A percentile compares a stretch with the other conserved stretches of the same genome.
Evolutionary conservation across 2,113 vertebrate species (phyloP).

Genomic region (Neodontobutis hainanensis): DNA sequence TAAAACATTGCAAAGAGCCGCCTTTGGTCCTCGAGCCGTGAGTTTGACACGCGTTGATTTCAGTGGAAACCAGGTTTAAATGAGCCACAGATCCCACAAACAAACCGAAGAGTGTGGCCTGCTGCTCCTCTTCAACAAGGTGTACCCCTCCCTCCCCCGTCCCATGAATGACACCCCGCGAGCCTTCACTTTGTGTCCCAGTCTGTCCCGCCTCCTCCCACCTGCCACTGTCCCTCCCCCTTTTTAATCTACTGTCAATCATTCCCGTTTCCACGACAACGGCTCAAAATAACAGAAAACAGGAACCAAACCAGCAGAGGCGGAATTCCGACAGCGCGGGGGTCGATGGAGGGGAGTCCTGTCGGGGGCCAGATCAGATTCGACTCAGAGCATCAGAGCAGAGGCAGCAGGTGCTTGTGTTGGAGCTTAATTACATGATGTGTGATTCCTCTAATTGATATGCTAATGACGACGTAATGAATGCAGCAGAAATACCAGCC

Average conservation of each 20-base stretch:
- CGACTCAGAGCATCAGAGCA: conserved; percentile 67
- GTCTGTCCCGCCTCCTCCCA: conserved; percentile 68
- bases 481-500: conserved; percentile 83
- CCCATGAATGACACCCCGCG: conserved; percentile 41
- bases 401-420: conserved; percentile 83
- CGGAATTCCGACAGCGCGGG: conserved; percentile 61
- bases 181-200: conserved; percentile 68
- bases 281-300: conserved; percentile 61
- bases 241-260: conserved; percentile 76
- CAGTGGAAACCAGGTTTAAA: too few species aligned
- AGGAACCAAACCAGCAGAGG: conserved; percentile 38
- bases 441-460: conserved; percentile 85
- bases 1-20: too few species aligned
- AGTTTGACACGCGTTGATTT: too few species aligned
- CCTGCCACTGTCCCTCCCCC: conserved; percentile 69
- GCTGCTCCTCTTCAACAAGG: conserved; percentile 45
- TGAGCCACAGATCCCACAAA: too few species aligned
- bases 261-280: conserved; percentile 73
- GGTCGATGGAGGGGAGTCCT: conserved; percentile 75
- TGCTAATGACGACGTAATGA: conserved; percentile 85
- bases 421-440: conserved; percentile 86
- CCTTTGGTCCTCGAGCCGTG: too few species aligned
- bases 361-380: conserved; percentile 71
- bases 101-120: too few species aligned
- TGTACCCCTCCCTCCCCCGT: conserved; percentile 36